phyloP scores from a whole-genome alignment of 2,797 vertebrate species.

The Pelochelys cantorii region DNA sequence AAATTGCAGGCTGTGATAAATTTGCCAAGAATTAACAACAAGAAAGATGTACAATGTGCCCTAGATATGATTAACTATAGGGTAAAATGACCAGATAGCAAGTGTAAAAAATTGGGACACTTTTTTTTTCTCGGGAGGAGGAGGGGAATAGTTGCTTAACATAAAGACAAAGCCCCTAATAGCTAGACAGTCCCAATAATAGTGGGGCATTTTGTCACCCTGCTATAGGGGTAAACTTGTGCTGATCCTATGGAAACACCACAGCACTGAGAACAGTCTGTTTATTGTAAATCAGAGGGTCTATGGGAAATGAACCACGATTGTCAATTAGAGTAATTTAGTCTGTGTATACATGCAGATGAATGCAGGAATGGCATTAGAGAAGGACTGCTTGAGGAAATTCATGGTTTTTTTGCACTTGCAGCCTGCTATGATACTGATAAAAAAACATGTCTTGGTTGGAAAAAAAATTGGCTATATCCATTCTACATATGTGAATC shows the following conservation, averaged over 20 bases:
- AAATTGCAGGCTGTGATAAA: slow-evolving; percentile 76
- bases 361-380: not conserved
- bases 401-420: not conserved
- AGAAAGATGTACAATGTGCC: slow-evolving; percentile 30
- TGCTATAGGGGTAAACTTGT: not conserved
- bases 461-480: not conserved
- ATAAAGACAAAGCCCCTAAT: not conserved
- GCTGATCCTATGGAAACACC: not conserved
- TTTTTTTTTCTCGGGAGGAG: not conserved
- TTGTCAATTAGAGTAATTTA: slow-evolving; percentile 1
- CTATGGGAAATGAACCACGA: slow-evolving; percentile 3
- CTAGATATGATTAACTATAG: slow-evolving; percentile 62
- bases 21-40: slow-evolving; percentile 55
- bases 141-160: not conserved
- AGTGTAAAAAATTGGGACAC: not conserved
- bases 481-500: not conserved
- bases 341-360: not conserved
- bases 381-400: not conserved
- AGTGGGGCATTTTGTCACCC: no score
- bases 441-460: not conserved
- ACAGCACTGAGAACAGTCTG: slow-evolving; percentile 5
- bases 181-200: no score
- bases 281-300: slow-evolving; percentile 32
- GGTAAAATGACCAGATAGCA: not conserved
- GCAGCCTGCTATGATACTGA: not conserved